phyloP scores from a whole-genome alignment of 2,113 vertebrate genomes.

The Cephalopterus ornatus region DNA sequence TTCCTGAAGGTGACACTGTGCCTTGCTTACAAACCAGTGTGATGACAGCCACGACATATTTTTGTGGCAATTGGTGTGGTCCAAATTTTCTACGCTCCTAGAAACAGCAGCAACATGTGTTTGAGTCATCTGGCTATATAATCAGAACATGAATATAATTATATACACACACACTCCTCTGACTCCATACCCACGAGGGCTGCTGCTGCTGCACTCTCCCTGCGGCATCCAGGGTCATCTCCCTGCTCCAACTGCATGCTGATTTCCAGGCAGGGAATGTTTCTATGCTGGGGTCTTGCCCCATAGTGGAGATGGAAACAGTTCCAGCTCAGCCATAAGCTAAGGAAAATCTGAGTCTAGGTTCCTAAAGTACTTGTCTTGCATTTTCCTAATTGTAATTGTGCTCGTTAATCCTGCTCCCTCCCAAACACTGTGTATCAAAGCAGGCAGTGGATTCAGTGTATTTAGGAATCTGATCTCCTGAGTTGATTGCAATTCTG shows the following conservation, averaged over 20 bases:
- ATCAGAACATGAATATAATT: constrained; percentile 10
- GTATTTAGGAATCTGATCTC: not conserved
- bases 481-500: not conserved
- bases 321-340: not conserved
- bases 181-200: not conserved
- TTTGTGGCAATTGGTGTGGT: not conserved
- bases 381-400: accelerated
- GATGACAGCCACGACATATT: not conserved
- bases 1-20: constrained; percentile 26
- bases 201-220: not conserved
- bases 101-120: constrained; percentile 53
- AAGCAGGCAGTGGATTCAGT: not conserved
- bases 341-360: not conserved
- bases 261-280: not conserved
- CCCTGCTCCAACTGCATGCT: accelerated
- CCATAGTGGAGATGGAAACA: not conserved
- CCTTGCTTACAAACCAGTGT: not conserved
- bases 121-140: constrained; percentile 31
- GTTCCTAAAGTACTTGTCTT: not conserved
- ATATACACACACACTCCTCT: not conserved
- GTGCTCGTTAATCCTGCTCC: not conserved
- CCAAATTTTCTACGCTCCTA: constrained; percentile 4
- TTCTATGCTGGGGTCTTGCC: not conserved
- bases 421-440: not conserved
- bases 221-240: accelerated